Conservation (phyloP, 2,888 invertebrate genomes). For the Acleris laterana region DNA sequence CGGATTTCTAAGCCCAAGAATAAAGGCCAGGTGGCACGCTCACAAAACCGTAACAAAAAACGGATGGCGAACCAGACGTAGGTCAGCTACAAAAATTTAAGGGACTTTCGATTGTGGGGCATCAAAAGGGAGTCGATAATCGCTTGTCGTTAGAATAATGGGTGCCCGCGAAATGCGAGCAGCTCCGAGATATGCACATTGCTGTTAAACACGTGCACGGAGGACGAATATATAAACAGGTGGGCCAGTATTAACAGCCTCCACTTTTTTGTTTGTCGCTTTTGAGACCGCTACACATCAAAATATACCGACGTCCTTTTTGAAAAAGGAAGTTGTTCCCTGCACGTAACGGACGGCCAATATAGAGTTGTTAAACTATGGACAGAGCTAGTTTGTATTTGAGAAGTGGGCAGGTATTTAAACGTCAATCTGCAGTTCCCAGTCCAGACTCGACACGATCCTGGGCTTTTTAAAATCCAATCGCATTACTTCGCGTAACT, state of each 20-base stretch:
- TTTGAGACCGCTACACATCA: too few relatives aligned
- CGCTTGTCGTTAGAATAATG: slow-evolving; percentile 54
- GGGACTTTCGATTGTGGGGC: slow-evolving; percentile 56
- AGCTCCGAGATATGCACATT: slow-evolving; percentile 70
- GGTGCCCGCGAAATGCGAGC: slow-evolving; percentile 61
- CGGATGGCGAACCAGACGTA: slow-evolving; percentile 60
- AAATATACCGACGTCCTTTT: too few relatives aligned
- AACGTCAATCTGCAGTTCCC: too few relatives aligned
- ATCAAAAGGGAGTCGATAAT: slow-evolving; percentile 53
- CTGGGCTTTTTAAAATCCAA: too few relatives aligned
- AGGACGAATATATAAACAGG: slow-evolving; percentile 71
- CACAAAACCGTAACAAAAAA: slow-evolving; percentile 69
- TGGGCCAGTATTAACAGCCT: slow-evolving; percentile 55
- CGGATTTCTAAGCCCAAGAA: slow-evolving; percentile 67
- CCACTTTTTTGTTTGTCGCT: slow-evolving; percentile 11
- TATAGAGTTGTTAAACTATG: too few relatives aligned
- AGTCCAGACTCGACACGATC: too few relatives aligned
- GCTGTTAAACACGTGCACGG: slow-evolving; percentile 75
- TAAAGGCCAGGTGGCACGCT: slow-evolving; percentile 80
- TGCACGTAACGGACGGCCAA: too few relatives aligned
- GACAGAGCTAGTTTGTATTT: too few relatives aligned
- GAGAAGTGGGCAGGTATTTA: too few relatives aligned
- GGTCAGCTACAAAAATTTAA: slow-evolving; percentile 38
- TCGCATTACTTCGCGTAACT: too few relatives aligned
- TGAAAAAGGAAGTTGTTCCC: too few relatives aligned